These are phyloP conservation scores for Periophthalmodon schlosseri DNA, from an alignment of 2,113 vertebrate genomes.

Conservation along the genomic window DNA sequence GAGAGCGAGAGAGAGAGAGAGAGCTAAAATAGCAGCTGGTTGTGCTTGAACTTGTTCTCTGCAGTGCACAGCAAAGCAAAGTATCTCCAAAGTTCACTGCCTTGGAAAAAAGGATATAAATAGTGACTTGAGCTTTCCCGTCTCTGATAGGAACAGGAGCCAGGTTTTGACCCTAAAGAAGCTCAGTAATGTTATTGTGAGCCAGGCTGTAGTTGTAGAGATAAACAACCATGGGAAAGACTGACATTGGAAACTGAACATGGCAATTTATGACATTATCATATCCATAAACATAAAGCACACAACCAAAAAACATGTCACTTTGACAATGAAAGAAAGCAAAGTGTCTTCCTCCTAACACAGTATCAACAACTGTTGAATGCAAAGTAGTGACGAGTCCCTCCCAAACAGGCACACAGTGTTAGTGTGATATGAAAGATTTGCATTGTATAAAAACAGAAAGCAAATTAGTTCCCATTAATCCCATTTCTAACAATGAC, in stretches of 20 bases:
- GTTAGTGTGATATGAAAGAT: neutral
- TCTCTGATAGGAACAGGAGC: conserved; percentile 39
- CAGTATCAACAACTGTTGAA: neutral
- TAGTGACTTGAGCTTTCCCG: conserved; percentile 49
- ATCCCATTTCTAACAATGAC: conserved; percentile 45
- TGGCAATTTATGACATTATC: neutral
- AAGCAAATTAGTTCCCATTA: neutral
- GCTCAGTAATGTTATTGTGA: conserved; percentile 25
- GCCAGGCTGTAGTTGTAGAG: conserved; percentile 58
- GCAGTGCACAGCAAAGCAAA: conserved; percentile 28
- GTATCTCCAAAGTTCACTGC: conserved; percentile 44
- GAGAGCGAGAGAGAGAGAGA: too few relatives aligned
- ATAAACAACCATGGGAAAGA: neutral
- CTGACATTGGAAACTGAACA: too few relatives aligned
- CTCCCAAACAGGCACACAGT: neutral
- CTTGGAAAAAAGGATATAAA: conserved; percentile 55
- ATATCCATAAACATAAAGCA: neutral
- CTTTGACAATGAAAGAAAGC: neutral
- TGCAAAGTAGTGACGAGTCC: neutral
- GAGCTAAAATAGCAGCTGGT: conserved; percentile 65
- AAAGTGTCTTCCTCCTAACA: neutral
- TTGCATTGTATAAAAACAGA: neutral
- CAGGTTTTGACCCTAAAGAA: conserved; percentile 15
- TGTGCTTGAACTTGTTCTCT: conserved; percentile 43
- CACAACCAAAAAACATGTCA: neutral